Evolutionary conservation across 1,140 invertebrate genomes (phyloP), one percentile per base, ranked within the genome.

Genomic region (Campoletis sonorensis): DNA sequence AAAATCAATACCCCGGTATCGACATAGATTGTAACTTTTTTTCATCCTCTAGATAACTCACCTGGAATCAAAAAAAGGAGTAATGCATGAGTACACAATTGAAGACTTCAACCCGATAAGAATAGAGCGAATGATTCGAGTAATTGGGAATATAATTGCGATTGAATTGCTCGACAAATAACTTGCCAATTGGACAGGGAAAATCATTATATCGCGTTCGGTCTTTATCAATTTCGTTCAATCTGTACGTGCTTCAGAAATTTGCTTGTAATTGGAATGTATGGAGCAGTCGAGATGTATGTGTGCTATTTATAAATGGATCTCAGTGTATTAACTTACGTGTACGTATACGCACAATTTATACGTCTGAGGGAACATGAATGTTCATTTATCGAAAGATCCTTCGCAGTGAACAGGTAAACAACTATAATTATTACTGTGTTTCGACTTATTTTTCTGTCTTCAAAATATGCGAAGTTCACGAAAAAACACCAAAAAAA

Each of bases 31-130:
- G 21, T 33, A 33, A 16, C 4, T 0, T 33, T 70, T 33, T 10
- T n/a, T 18, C 11, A 15, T 77, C 21, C 33, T 13, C 26, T 61
- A 1, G 21, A 30, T 27, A 49, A 81, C 80, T 64, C 71, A 81
- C 80, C 80, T 81, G 80, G 16, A 81, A 81, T 18, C 70, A 81
- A 77, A 49, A 76, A 81, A 77, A 51, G 49, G 23, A 80, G 58
- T 70, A 70, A 33, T n/a, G 49, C 37, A 81, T 81, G 49, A 81
- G 72, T 81, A 77, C 58, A 61, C 26, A 67, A 67, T 64, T 11
- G 61, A 67, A 45, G 10, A 37, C 18, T 18, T 27, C 1, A 0
- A 49, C 3, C 7, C n/a, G 33, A 78, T 61, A n/a, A 37, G 27
- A 78, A 27, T 58, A 26, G 10, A 15, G 4, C 5, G 27, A 33